These are phyloP conservation scores for Macroramphosus scolopax DNA, from an alignment of 2,797 vertebrate species.

Conservation along the genomic window DNA sequence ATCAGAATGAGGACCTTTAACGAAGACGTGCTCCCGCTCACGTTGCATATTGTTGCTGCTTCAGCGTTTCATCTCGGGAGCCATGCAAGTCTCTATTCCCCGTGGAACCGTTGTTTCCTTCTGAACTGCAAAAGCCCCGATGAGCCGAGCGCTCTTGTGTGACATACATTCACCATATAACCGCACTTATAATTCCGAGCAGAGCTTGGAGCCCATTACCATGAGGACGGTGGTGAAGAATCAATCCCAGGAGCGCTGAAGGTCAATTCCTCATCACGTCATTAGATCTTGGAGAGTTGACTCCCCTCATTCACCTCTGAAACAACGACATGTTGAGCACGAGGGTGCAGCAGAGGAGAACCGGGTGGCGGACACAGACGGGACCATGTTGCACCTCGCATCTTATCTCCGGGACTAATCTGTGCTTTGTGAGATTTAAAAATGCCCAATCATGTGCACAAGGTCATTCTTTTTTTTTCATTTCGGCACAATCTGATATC, in stretches of 20 bases:
- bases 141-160: constrained; percentile 61
- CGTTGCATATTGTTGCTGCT: constrained; percentile 45
- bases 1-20: constrained; percentile 30
- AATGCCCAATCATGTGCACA: constrained; percentile 25
- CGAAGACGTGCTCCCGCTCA: constrained; percentile 8
- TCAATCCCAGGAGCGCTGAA: constrained; percentile 70
- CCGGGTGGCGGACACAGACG: constrained; percentile 59
- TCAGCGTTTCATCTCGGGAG: constrained; percentile 47
- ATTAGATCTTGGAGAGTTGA: constrained; percentile 64
- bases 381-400: constrained; percentile 37
- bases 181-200: constrained; percentile 68
- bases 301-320: constrained; percentile 55
- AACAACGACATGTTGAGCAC: constrained; percentile 55
- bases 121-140: constrained; percentile 69
- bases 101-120: constrained; percentile 48
- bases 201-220: constrained; percentile 67
- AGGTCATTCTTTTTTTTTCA: constrained; percentile 18
- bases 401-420: constrained; percentile 24
- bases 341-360: constrained; percentile 52
- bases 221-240: constrained; percentile 61
- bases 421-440: constrained; percentile 36
- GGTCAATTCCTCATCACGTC: constrained; percentile 66
- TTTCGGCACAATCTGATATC: too few relatives aligned
- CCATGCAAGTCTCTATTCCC: constrained; percentile 52
- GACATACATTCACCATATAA: constrained; percentile 54